Evolutionary conservation across 1,140 invertebrate species (phyloP).

Genomic region (Bactericera cockerelli): DNA sequence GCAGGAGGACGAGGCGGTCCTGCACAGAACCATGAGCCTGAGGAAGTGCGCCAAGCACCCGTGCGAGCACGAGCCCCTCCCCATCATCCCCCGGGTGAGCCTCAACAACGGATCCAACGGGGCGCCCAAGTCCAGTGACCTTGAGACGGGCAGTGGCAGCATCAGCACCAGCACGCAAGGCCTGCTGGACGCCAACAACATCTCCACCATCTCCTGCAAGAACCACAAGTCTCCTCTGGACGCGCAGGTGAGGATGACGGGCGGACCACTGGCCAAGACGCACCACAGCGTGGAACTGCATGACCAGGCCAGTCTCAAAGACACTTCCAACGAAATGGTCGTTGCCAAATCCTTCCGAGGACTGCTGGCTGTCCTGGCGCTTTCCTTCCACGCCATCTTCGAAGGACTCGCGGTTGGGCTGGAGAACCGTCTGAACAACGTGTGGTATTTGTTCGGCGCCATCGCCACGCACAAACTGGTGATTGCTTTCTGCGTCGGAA

Average conservation of each 20-base stretch:
- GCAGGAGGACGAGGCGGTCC: constrained; percentile 31
- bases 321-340: background rate
- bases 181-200: constrained; percentile 6
- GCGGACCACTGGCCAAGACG: constrained; percentile 16
- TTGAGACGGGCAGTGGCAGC: constrained; percentile 1
- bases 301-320: background rate
- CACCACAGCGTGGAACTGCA: background rate
- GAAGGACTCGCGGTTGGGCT: constrained; percentile 67
- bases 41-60: constrained; percentile 32
- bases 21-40: constrained; percentile 39
- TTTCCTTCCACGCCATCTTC: constrained; percentile 67
- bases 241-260: constrained; percentile 21
- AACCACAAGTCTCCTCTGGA: constrained; percentile 16
- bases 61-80: background rate
- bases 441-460: constrained; percentile 50
- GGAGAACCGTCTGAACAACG: constrained; percentile 41
- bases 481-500: constrained; percentile 50
- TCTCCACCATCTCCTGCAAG: constrained; percentile 11
- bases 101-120: constrained; percentile 6
- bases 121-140: background rate
- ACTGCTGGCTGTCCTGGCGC: constrained; percentile 48
- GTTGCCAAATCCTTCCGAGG: constrained; percentile 37
- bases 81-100: constrained; percentile 23
- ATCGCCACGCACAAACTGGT: constrained; percentile 60
- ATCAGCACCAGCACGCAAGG: constrained; percentile 9